Evolutionary conservation across 2,113 vertebrate genomes (phyloP), one percentile per base, ranked within the genome.

Genomic region (Dromaius novaehollandiae): DNA sequence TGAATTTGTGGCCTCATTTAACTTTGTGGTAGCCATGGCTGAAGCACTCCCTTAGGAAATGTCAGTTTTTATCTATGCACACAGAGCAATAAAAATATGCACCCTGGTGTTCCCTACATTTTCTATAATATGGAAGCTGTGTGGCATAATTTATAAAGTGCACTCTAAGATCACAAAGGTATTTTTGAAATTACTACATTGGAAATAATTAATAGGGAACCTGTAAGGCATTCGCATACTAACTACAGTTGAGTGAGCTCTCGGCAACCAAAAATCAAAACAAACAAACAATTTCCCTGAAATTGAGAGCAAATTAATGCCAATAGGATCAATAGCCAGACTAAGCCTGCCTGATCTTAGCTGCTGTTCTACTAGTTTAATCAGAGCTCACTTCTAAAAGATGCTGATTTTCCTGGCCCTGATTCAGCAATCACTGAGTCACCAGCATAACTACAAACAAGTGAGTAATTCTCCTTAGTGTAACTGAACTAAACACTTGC

Each of bases 1-100:
- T 91, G 88, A 96, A 92, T 96, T 83, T 53, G 82, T 95, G 89
- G 79, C 90, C 91, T 97, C 58, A 48, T 97, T 98, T 95, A 94
- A 89, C 6, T 51, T 40, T 51, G 19, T 77, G 36, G 60, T 93
- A 71, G 81, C 30, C 58, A 36, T 61, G 68, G 42, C 81, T 94
- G 63, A 95, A 75, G 58, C 25, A 68, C 13, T 90, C 78, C 85
- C 65, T 38, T 46, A 94, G 93, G 90, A 97, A 96, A 97, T 77
- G 65, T 92, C 70, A 70, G 26, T 6, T 95, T 94, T 95, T 94
- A 93, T 90, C 68, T 91, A 61, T 79, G 80, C 1, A 79, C 61
- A 79, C 18, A 56, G 34, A 94, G 65, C 46, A 89, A 95, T 55
- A 88, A 97, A 96, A 91, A 89, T 65, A 81, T 74, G 64, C 50